These are phyloP conservation scores for Trididemnum miniatum DNA, from an alignment of 23 tunicate genomes.

Conservation along the genomic window DNA sequence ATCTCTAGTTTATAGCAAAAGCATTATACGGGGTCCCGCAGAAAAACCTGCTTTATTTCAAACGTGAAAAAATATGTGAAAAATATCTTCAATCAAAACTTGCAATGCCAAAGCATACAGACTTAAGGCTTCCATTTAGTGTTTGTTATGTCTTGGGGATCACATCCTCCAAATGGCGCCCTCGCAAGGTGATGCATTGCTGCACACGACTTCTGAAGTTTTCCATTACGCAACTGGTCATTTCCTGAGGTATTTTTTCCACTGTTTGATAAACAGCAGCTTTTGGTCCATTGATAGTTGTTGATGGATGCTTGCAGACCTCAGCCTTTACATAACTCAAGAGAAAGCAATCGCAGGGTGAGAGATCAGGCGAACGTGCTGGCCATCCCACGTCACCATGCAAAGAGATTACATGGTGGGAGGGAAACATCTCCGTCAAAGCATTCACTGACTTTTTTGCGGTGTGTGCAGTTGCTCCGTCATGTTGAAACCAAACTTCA, in stretches of 20 bases:
- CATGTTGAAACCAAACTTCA: constrained; percentile 28
- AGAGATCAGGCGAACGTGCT: constrained; percentile 31
- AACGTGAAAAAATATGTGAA: background rate
- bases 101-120: background rate
- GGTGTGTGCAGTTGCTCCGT: constrained; percentile 35
- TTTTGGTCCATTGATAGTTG: constrained; percentile 18
- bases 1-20: too few species aligned
- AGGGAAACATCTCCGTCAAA: constrained; percentile 35
- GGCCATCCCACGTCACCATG: constrained; percentile 20
- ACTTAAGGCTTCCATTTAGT: constrained; percentile 10
- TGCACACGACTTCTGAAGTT: constrained; percentile 12
- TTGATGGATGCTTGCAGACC: constrained; percentile 19
- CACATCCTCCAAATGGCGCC: constrained; percentile 15
- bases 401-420: constrained; percentile 34
- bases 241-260: constrained; percentile 27
- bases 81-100: constrained; percentile 17
- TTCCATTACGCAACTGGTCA: constrained; percentile 20
- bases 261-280: constrained; percentile 31
- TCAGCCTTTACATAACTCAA: constrained; percentile 21
- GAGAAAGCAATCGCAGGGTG: constrained; percentile 19
- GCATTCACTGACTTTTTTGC: constrained; percentile 27
- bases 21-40: too few species aligned
- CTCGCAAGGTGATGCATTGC: constrained; percentile 4
- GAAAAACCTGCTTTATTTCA: constrained; percentile 20
- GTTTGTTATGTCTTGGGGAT: constrained; percentile 3